Evolutionary conservation across 2,888 invertebrate genomes (phyloP), one percentile per base, ranked within the genome.

Genomic region (Nycteola revayana): DNA sequence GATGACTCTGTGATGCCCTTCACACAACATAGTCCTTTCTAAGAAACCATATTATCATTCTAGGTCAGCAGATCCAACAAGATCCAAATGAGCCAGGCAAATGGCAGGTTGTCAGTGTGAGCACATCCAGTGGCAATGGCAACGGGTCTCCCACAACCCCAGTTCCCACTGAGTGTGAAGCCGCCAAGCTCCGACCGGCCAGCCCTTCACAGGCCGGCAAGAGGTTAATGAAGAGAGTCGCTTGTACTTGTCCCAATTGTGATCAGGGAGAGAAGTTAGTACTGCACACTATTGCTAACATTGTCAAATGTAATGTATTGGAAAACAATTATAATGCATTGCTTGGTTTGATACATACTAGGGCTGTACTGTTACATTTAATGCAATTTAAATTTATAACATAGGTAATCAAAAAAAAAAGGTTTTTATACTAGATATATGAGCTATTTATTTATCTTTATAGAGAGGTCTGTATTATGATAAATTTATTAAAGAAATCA

Each of bases 231-330:
- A 92, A 97, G 59, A 89, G 99, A 24, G 97, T 98, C 5, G 98
- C 98, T 0, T 99, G 99, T 80, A 98, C 98, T 0, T 99, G 98
- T 77, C 99, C 98, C 0, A 98, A 99, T 80, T 99, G 99, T 73
- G 94, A 94, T 29, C 97, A 96, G 66, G 96, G 94, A 2, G 95
- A 95, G 66, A 93, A 93, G 92, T 92, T 53, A 75, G 80, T 69
- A 6, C 3, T 11, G 25, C 11, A 21, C 21, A 21, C n/a, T 7
- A n/a, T 21, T 21, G 21, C 7, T 21, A 21, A 5, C 4, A 21
- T 21, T 21, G 7, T 21, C 21, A 21, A 21, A n/a, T 17, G 10
- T 21, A 21, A 7, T 21, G 21, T 21, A 5, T 32, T 21, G 7
- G 21, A n/a, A 7, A n/a, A 21, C 21, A 21, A 7, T 21, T 14